Evolutionary conservation across 1,140 invertebrate species (phyloP).

Genomic region (Pseudomyrmex gracilis): DNA sequence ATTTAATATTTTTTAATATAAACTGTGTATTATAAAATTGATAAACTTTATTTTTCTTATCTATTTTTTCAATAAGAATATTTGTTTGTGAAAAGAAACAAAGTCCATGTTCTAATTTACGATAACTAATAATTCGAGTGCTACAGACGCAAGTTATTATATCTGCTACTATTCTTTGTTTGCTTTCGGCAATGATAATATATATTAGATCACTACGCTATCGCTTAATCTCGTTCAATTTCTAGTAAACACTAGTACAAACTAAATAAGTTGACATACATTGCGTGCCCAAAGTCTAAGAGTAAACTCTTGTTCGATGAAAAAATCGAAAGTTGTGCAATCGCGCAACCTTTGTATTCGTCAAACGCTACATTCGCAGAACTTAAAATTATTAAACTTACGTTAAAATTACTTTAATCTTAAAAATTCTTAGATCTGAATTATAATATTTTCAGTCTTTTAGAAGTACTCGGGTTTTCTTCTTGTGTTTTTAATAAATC

Average conservation of each 20-base stretch:
- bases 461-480: too few species aligned
- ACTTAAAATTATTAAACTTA: too few species aligned
- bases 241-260: constrained; percentile 4
- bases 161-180: constrained; percentile 24
- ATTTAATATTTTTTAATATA: background rate
- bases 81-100: background rate
- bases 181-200: constrained; percentile 11
- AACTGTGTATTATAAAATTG: background rate
- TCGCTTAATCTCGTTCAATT: constrained; percentile 38
- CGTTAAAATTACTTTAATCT: too few species aligned
- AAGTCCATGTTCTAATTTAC: too few species aligned
- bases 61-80: background rate
- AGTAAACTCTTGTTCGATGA: too few species aligned
- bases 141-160: too few species aligned
- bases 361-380: too few species aligned
- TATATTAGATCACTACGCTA: background rate
- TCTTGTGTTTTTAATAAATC: background rate
- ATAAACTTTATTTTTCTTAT: background rate
- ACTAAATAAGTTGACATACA: background rate
- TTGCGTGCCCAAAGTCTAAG: background rate
- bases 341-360: too few species aligned
- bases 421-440: too few species aligned
- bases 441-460: too few species aligned
- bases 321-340: background rate
- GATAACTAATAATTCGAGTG: too few species aligned